Base-by-base conservation (phyloP, 2,797 vertebrate species). In the Buphagus erythrorhynchus region DNA sequence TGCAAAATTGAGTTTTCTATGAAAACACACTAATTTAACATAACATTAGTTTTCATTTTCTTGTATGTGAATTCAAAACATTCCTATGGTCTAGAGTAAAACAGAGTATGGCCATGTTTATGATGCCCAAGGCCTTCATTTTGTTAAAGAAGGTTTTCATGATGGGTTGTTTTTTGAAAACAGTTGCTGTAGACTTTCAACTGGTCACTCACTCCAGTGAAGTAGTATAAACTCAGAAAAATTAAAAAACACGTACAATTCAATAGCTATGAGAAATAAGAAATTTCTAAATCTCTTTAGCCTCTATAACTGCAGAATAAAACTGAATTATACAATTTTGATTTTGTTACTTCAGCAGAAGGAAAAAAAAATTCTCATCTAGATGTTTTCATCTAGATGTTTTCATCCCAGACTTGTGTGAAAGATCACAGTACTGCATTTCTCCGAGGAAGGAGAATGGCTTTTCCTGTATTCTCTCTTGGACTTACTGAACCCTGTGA, bases 191-290 rank as follows among this genome's bases (percentile, higher is more conserved):
- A 20, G 15, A 28, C 26, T 69, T 87, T 66, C 51, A 62, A 16
- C 31, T 62, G 43, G 22, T 66, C n/a, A 15, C 38, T 65, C 46
- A 54, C 12, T 69, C 16, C 33, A 36, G 48, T 76, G 31, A 79
- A 58, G 15, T 58, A 36, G 38, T 36, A 11, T 26, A 54, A 51
- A 65, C 22, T 18, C n/a, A 67, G 40, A 35, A 77, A 84, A 87
- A 57, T 25, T 2, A 48, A 65, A 81, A 42, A 20, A 38, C 3
- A 0, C 2, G 0, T 1, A 1, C 21, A 35, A 36, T 86, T 86
- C n/a, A 57, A 29, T n/a, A 51, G 11, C 57, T 45, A 21, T 55
- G 21, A 42, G 26, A 76, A 93, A 19, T 19, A 49, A 40, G n/a
- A 81, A 25, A 10, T 76, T 75, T 49, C 52, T 76, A 58, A 25